Percentiles rank a stretch among this genome's conserved stretches.
phyloP scores from a whole-genome alignment of 2,797 vertebrate genomes.

The Sebastes kiyomatsui region DNA sequence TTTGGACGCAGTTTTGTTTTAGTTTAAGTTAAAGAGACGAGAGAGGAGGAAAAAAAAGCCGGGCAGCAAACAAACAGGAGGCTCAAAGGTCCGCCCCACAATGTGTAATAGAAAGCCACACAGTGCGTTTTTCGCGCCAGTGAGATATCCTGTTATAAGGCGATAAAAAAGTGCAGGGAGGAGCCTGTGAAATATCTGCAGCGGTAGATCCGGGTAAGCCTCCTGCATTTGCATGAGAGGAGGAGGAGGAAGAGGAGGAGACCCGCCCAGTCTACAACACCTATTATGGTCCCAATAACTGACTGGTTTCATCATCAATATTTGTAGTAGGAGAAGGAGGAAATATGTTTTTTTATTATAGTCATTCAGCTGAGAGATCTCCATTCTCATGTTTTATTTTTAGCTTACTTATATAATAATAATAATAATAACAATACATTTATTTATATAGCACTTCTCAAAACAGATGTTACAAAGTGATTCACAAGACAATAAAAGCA shows the following conservation, averaged over 20 bases:
- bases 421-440: no score
- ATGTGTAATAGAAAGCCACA: conserved; percentile 55
- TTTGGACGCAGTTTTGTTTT: neutral
- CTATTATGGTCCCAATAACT: conserved; percentile 31
- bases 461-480: no score
- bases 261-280: conserved; percentile 57
- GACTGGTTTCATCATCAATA: neutral
- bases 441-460: no score
- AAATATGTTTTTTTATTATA: neutral
- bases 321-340: neutral
- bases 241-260: conserved; percentile 28
- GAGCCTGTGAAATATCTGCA: conserved; percentile 75
- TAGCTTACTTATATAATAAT: no score
- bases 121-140: conserved; percentile 83
- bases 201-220: conserved; percentile 77
- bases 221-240: conserved; percentile 54
- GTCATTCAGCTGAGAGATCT: neutral
- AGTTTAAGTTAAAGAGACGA: neutral
- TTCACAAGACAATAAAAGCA: no score
- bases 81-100: conserved; percentile 40
- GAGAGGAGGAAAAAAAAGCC: neutral
- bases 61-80: neutral
- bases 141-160: conserved; percentile 76
- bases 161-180: conserved; percentile 65
- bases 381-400: neutral